Percentiles rank a stretch among this genome's conserved stretches.
Evolutionary conservation across 2,797 vertebrate genomes (phyloP).

Genomic region (Catostomus latipinnis): DNA sequence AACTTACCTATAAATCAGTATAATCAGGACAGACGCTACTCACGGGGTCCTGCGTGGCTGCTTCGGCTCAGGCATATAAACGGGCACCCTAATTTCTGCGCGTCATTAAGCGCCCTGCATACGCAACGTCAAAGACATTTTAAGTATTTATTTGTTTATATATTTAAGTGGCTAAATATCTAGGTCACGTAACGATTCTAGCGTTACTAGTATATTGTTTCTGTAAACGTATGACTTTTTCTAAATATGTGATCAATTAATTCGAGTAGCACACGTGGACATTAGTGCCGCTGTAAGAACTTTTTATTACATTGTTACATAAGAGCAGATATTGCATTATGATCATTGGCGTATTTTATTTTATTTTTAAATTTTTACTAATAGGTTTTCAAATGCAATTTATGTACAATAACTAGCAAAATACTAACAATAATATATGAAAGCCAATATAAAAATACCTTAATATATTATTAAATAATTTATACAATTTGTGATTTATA

Average conservation of each 20-base stretch:
- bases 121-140: slow-evolving; percentile 5
- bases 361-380: no score
- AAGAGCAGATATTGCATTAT: background rate
- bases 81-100: slow-evolving; percentile 9
- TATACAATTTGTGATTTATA: no score
- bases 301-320: no score
- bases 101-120: slow-evolving; percentile 28
- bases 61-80: slow-evolving; percentile 40
- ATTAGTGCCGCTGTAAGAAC: no score
- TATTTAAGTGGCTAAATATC: background rate
- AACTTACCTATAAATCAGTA: background rate
- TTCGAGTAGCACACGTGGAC: background rate
- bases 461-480: no score
- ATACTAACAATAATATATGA: no score
- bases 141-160: slow-evolving; percentile 3
- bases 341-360: no score
- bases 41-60: background rate
- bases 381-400: no score
- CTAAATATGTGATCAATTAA: background rate
- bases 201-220: background rate
- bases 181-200: background rate
- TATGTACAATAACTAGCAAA: no score
- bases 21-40: background rate
- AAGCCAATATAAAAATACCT: no score
- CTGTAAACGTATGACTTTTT: background rate